phyloP scores from a whole-genome alignment of 2,888 invertebrate genomes.

The Rotaria magnacalcarata region DNA sequence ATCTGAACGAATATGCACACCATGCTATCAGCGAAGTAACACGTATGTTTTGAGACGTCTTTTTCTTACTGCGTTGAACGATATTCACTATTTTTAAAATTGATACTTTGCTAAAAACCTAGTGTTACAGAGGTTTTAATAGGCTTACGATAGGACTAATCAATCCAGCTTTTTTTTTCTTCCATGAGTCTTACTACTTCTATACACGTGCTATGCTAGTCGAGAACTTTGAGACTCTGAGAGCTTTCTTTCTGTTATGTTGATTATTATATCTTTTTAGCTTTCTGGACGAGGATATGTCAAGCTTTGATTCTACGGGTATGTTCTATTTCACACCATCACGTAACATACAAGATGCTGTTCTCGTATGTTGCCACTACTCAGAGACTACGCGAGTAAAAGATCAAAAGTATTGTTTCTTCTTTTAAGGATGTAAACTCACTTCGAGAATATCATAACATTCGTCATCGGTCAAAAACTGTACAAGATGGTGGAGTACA shows the following conservation, averaged over 20 bases:
- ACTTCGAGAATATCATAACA: background rate
- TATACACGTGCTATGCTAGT: too few relatives aligned
- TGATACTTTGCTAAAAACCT: too few relatives aligned
- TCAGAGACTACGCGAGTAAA: background rate
- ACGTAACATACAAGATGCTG: background rate
- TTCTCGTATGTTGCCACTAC: background rate
- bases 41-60: background rate
- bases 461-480: rapidly evolving
- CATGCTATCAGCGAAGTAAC: background rate
- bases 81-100: too few relatives aligned
- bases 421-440: background rate
- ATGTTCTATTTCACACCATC: slow-evolving; percentile 96
- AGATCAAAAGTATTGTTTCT: background rate
- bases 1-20: background rate
- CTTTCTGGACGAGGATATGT: background rate
- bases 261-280: background rate
- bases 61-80: too few relatives aligned
- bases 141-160: too few relatives aligned
- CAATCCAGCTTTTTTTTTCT: too few relatives aligned
- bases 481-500: background rate
- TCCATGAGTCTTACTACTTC: too few relatives aligned
- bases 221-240: too few relatives aligned
- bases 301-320: slow-evolving; percentile 84
- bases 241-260: too few relatives aligned
- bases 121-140: too few relatives aligned